These are phyloP conservation scores for Oncorhynchus mykiss DNA, from an alignment of 2,113 vertebrate genomes.

Conservation along the genomic window DNA sequence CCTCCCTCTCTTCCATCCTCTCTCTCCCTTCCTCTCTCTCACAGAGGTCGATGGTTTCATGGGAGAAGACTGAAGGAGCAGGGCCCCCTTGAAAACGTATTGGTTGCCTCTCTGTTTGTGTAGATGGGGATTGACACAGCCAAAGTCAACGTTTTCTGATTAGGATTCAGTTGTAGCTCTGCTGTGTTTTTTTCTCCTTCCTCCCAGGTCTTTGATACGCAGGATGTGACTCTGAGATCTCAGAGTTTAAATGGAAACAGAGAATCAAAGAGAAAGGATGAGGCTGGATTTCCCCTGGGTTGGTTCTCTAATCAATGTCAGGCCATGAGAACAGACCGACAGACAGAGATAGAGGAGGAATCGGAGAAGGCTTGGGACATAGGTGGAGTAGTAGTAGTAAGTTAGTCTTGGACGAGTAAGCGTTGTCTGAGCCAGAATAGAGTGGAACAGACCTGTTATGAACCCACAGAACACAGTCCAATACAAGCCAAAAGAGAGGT, in stretches of 20 bases:
- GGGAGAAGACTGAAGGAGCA: conserved; percentile 39
- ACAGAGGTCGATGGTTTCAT: conserved; percentile 53
- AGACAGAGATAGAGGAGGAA: background rate
- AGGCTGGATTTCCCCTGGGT: conserved; percentile 8
- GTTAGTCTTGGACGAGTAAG: no score
- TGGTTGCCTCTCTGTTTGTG: conserved; percentile 46
- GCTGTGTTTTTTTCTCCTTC: conserved; percentile 38
- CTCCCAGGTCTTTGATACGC: conserved; percentile 28
- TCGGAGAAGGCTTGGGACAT: background rate
- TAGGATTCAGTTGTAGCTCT: conserved; percentile 42
- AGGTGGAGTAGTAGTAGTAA: background rate
- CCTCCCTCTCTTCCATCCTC: background rate
- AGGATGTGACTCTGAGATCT: conserved; percentile 38
- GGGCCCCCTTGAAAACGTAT: conserved; percentile 33
- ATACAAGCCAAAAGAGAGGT: background rate
- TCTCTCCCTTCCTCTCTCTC: conserved; percentile 22
- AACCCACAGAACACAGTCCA: background rate
- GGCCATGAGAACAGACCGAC: background rate
- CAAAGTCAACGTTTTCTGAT: conserved; percentile 52
- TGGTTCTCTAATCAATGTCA: conserved; percentile 42
- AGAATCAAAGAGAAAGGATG: conserved; percentile 34
- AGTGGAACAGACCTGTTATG: no score
- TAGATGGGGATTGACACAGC: conserved; percentile 29
- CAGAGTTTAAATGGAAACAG: conserved; percentile 35
- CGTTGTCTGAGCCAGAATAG: background rate